phyloP scores from a whole-genome alignment of 2,888 invertebrate species.

The Agrochola litura region DNA sequence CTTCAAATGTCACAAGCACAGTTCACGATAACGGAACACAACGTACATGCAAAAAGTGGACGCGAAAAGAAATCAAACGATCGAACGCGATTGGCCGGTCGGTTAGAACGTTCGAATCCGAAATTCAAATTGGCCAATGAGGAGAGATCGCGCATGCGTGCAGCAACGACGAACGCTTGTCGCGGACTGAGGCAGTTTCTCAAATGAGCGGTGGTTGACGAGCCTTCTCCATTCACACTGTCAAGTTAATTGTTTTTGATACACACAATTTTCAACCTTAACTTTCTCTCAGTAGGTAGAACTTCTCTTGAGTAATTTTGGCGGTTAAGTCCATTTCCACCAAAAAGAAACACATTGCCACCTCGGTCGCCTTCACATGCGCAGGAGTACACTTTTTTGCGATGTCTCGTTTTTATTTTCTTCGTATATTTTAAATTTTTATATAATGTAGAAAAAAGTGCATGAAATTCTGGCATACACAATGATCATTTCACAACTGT shows the following conservation, averaged over 20 bases:
- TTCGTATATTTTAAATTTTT: slow-evolving; percentile 65
- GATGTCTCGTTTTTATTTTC: slow-evolving; percentile 79
- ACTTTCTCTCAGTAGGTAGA: background rate
- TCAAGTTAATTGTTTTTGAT: slow-evolving; percentile 72
- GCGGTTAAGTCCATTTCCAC: slow-evolving; percentile 68
- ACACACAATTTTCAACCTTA: slow-evolving; percentile 65
- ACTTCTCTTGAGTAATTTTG: slow-evolving; percentile 43
- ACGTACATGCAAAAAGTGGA: slow-evolving; percentile 81
- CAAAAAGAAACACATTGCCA: slow-evolving; percentile 74
- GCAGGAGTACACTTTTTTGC: slow-evolving; percentile 87
- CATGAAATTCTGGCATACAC: slow-evolving; percentile 17
- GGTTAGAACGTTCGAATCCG: slow-evolving; percentile 79
- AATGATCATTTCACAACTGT: slow-evolving; percentile 6
- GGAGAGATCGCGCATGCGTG: slow-evolving; percentile 77
- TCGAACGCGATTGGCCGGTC: slow-evolving; percentile 85
- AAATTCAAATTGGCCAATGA: slow-evolving; percentile 83
- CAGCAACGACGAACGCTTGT: slow-evolving; percentile 80
- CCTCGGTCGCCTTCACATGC: slow-evolving; percentile 88
- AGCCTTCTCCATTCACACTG: slow-evolving; percentile 87
- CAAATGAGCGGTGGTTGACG: slow-evolving; percentile 83
- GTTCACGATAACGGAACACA: slow-evolving; percentile 83
- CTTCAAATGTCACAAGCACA: slow-evolving; percentile 85
- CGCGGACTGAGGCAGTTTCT: slow-evolving; percentile 86
- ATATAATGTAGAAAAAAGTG: slow-evolving; percentile 8
- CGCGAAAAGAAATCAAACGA: slow-evolving; percentile 86